These are phyloP conservation scores for Eonycteris spelaea DNA, from an alignment of 2,113 vertebrate species.

Conservation along the genomic window DNA sequence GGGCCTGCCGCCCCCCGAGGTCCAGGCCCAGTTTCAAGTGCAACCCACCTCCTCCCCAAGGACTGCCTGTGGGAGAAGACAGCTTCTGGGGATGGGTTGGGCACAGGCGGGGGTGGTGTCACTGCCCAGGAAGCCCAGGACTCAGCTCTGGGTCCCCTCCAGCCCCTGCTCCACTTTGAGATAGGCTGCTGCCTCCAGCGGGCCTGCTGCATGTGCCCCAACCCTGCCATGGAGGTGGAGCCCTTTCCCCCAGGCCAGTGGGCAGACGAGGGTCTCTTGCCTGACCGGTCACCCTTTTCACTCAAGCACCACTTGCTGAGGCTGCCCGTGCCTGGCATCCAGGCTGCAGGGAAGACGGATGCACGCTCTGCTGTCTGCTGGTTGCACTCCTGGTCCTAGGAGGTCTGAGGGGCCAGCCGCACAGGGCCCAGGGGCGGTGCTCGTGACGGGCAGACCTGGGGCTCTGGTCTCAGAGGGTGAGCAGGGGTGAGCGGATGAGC, in stretches of 20 bases:
- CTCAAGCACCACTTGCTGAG: neutral
- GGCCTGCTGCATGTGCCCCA: fast-evolving
- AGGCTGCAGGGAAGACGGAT: too few species aligned
- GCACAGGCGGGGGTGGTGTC: fast-evolving
- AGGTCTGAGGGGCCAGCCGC: neutral
- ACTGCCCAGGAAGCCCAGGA: neutral
- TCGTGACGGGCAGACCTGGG: neutral
- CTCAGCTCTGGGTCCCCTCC: neutral
- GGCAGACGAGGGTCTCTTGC: too few species aligned
- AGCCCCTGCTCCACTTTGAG: neutral
- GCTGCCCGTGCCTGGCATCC: fast-evolving
- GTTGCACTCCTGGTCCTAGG: too few species aligned
- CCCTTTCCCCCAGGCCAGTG: fast-evolving
- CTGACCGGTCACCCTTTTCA: neutral
- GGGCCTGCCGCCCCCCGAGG: neutral
- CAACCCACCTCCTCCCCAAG: fast-evolving
- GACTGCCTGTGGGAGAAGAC: neutral
- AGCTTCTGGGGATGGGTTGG: neutral
- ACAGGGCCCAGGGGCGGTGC: too few species aligned
- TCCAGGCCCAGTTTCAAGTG: neutral
- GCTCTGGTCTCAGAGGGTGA: too few species aligned
- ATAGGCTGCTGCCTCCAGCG: neutral
- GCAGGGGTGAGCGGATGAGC: neutral
- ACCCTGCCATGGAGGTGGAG: neutral
- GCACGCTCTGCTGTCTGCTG: fast-evolving